These are phyloP conservation scores for Perca fluviatilis DNA, from an alignment of 2,113 vertebrate species.

Conservation along the genomic window DNA sequence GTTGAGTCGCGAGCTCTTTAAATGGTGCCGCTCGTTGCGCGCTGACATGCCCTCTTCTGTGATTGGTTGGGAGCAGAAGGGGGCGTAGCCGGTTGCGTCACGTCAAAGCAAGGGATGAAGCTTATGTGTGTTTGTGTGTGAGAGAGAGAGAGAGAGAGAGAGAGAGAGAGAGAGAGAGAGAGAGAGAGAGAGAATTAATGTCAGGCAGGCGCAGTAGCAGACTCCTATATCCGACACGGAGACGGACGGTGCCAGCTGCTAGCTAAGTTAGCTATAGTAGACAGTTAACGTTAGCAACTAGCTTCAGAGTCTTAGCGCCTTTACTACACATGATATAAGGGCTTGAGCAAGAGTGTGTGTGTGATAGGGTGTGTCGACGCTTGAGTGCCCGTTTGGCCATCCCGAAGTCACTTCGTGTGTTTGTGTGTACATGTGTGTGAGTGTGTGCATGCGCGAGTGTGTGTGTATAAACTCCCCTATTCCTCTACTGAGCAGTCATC, in stretches of 20 bases:
- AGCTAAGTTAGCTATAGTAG: constrained; percentile 72
- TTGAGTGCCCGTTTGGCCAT: constrained; percentile 38
- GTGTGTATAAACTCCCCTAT: constrained; percentile 29
- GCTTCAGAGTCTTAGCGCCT: constrained; percentile 54
- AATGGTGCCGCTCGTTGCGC: constrained; percentile 55
- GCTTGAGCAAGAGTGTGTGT: constrained; percentile 28
- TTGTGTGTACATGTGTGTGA: background rate
- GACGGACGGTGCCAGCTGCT: constrained; percentile 70
- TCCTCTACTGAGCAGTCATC: constrained; percentile 35
- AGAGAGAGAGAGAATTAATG: constrained; percentile 54
- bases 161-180: constrained; percentile 18
- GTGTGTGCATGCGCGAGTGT: background rate
- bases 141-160: constrained; percentile 42
- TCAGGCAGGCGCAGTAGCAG: constrained; percentile 71
- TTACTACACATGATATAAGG: background rate
- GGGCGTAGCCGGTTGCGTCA: constrained; percentile 52
- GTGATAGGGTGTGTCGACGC: constrained; percentile 42
- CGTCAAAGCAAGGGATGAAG: constrained; percentile 34
- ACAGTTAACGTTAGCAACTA: constrained; percentile 77
- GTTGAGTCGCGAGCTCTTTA: constrained; percentile 50
- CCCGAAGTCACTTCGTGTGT: constrained; percentile 52
- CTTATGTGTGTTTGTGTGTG: constrained; percentile 7
- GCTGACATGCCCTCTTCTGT: constrained; percentile 4
- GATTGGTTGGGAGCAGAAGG: constrained; percentile 62
- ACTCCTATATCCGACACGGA: constrained; percentile 54